Evolutionary conservation across 2,113 vertebrate species (phyloP).

Genomic region (Dromaius novaehollandiae): DNA sequence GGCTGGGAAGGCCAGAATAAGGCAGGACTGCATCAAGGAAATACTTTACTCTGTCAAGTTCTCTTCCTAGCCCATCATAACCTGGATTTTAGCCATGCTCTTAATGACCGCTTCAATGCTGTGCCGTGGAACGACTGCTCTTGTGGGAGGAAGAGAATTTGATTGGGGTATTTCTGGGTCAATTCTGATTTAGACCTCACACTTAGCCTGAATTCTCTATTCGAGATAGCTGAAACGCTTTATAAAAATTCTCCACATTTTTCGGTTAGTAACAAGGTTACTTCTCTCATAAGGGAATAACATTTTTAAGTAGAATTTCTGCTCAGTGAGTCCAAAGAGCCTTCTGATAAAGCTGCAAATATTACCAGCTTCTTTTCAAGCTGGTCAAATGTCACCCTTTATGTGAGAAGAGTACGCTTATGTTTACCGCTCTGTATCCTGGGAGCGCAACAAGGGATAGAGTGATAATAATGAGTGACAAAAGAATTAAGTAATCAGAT

Average conservation of each 20-base stretch:
- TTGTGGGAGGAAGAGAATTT: neutral
- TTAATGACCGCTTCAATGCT: neutral
- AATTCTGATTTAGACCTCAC: neutral
- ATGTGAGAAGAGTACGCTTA: neutral
- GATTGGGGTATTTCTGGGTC: neutral
- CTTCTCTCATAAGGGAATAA: neutral
- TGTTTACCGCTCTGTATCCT: neutral
- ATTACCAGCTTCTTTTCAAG: neutral
- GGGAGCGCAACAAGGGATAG: neutral
- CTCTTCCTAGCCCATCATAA: rapidly evolving
- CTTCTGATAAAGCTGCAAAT: neutral
- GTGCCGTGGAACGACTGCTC: neutral
- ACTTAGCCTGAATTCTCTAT: neutral
- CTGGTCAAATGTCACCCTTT: neutral
- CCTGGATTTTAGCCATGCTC: neutral
- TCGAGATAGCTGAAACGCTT: neutral
- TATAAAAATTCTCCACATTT: neutral
- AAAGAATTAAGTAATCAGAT: neutral
- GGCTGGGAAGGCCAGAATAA: neutral
- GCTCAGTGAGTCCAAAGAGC: neutral
- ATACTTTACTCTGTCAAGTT: neutral
- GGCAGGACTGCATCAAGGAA: neutral
- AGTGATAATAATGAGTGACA: neutral
- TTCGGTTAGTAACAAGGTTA: neutral
- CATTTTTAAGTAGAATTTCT: neutral